Evolutionary conservation across 2,888 invertebrate species (phyloP).

Genomic region (Aelia acuminata): DNA sequence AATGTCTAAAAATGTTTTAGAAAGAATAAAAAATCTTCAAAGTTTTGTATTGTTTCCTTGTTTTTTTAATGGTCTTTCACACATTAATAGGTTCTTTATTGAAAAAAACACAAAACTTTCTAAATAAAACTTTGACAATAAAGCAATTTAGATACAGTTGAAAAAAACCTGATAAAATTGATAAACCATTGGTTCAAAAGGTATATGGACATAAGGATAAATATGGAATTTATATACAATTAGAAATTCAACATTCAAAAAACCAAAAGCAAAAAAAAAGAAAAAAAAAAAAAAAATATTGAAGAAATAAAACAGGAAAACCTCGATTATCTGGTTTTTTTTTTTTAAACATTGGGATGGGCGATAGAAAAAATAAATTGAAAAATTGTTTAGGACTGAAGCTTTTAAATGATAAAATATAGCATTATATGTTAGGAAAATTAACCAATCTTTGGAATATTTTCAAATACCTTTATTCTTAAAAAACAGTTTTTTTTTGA

Average conservation of each 20-base stretch:
- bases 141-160: not conserved
- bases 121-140: not conserved
- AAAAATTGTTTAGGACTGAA: not conserved
- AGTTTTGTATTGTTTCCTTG: not conserved
- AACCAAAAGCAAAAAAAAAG: not conserved
- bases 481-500: no score
- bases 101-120: not conserved
- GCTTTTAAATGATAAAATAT: no score
- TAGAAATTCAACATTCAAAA: not conserved
- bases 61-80: not conserved
- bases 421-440: no score
- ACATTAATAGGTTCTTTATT: not conserved
- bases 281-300: not conserved
- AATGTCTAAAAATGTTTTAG: not conserved
- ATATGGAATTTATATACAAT: constrained; percentile 3
- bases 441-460: no score
- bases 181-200: not conserved
- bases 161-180: not conserved
- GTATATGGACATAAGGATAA: not conserved
- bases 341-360: not conserved
- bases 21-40: not conserved
- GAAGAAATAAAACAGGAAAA: not conserved
- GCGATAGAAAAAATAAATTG: not conserved
- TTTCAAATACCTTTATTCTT: no score
- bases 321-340: not conserved